Percentiles rank a stretch among this genome's conserved stretches.
These are phyloP conservation scores for Mustela nigripes DNA, from an alignment of 2,113 vertebrate genomes.

Conservation along the genomic window DNA sequence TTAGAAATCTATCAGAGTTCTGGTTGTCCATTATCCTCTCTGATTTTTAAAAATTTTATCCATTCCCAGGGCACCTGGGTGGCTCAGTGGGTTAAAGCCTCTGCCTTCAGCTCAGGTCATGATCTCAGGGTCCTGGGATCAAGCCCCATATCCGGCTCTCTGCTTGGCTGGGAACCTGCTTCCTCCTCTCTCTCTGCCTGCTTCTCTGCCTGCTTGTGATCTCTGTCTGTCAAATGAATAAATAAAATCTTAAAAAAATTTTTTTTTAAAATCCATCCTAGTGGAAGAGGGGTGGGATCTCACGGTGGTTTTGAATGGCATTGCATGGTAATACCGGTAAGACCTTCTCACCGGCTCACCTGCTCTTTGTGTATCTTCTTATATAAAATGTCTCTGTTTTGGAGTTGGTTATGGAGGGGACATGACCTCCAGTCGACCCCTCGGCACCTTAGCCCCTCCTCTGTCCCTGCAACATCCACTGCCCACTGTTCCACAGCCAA, in stretches of 20 bases:
- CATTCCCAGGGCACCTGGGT: background rate
- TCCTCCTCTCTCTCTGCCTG: too few species aligned
- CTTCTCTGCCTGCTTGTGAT: too few species aligned
- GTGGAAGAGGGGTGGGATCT: background rate
- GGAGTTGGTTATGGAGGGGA: background rate
- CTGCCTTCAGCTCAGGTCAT: too few species aligned
- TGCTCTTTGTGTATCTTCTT: background rate
- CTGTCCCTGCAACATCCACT: background rate
- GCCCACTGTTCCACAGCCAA: background rate
- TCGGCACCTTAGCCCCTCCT: background rate
- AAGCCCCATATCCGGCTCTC: rapidly evolving
- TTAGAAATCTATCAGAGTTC: background rate
- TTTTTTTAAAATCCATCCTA: background rate
- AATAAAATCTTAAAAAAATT: too few species aligned
- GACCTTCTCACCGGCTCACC: background rate
- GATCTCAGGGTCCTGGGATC: too few species aligned
- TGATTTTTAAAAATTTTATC: background rate
- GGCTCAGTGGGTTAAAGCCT: too few species aligned
- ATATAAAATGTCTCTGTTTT: background rate
- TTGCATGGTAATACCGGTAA: background rate
- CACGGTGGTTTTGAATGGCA: background rate
- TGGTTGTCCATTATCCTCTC: background rate
- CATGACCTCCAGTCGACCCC: too few species aligned
- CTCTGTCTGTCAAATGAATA: too few species aligned
- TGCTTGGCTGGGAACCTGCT: too few species aligned